Evolutionary conservation across 1,140 invertebrate genomes (phyloP).

Genomic region (Drosophila quadrilineata): DNA sequence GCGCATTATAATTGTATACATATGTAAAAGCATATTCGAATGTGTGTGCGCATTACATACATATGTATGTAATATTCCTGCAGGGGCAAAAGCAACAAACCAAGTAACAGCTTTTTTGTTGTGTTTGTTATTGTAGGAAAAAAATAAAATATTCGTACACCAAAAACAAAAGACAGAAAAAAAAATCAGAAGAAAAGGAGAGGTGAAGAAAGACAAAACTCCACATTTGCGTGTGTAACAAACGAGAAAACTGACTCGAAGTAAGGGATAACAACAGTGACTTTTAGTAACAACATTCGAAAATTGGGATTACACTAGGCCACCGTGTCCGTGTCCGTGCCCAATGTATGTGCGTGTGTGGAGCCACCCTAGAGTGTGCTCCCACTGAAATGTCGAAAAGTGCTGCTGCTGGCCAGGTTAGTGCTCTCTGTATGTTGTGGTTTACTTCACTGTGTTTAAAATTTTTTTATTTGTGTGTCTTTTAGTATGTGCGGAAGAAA

Average conservation of each 20-base stretch:
- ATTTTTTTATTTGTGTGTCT: not conserved
- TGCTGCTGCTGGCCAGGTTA: conserved; percentile 42
- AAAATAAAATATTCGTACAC: too few relatives aligned
- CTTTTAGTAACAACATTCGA: conserved; percentile 3
- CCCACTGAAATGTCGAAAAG: conserved; percentile 30
- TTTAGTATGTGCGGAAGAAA: conserved; percentile 46
- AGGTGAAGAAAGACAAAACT: conserved; percentile 28
- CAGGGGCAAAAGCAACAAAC: conserved; percentile 47
- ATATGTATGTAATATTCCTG: conserved; percentile 41
- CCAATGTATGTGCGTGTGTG: too few relatives aligned
- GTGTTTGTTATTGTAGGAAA: conserved; percentile 40
- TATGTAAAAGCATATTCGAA: too few relatives aligned
- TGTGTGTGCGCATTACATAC: conserved; percentile 29
- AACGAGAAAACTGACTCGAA: conserved; percentile 25
- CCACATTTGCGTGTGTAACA: conserved; percentile 43
- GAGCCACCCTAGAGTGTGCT: too few relatives aligned
- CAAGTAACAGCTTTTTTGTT: conserved; percentile 32
- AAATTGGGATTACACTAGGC: too few relatives aligned
- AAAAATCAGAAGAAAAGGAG: conserved; percentile 38
- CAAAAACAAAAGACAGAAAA: too few relatives aligned
- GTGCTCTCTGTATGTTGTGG: not conserved
- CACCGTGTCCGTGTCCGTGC: too few relatives aligned
- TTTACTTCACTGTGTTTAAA: not conserved
- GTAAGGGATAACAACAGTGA: conserved; percentile 28
- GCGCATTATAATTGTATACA: conserved; percentile 40